A percentile compares a stretch with the other conserved stretches of the same genome.
phyloP scores from a whole-genome alignment of 37 sponge, comb jelly and placozoan species.

The Hexactinellida sp. region DNA sequence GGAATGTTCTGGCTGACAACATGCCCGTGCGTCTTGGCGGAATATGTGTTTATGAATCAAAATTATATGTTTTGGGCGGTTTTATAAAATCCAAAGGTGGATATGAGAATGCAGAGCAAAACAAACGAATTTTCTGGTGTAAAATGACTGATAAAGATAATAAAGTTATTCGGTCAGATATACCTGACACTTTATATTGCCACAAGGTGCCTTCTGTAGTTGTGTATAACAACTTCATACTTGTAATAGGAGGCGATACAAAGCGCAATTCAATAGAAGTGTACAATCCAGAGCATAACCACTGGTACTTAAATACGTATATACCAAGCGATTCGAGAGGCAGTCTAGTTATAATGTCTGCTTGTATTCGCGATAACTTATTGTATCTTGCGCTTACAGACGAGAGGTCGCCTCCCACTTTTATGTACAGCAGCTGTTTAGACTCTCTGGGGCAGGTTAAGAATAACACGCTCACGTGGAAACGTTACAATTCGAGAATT shows the following conservation, averaged over 20 bases:
- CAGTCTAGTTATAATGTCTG: conserved; percentile 1
- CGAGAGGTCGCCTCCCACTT: neutral
- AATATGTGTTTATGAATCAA: neutral
- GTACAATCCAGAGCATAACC: neutral
- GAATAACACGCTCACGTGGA: conserved; percentile 9
- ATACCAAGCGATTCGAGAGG: conserved; percentile 5
- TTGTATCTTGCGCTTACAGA: neutral
- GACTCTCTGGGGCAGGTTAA: neutral
- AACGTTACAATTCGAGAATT: neutral
- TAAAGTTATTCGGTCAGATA: neutral
- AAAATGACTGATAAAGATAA: conserved; percentile 14
- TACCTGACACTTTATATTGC: neutral
- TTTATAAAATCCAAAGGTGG: conserved; percentile 16
- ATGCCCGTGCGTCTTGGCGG: conserved; percentile 7
- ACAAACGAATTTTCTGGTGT: conserved; percentile 9
- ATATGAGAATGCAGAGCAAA: conserved; percentile 12
- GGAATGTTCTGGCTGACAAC: neutral
- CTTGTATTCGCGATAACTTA: neutral
- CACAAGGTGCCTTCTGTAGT: neutral
- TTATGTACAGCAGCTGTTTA: neutral
- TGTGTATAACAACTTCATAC: neutral
- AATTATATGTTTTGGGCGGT: neutral
- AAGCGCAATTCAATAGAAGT: conserved; percentile 11
- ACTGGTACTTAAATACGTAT: conserved; percentile 5
- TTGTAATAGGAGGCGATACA: neutral